A percentile compares a stretch with the other conserved stretches of the same genome.
phyloP scores from a whole-genome alignment of 2,797 vertebrate genomes.

The Allochrocebus solatus region DNA sequence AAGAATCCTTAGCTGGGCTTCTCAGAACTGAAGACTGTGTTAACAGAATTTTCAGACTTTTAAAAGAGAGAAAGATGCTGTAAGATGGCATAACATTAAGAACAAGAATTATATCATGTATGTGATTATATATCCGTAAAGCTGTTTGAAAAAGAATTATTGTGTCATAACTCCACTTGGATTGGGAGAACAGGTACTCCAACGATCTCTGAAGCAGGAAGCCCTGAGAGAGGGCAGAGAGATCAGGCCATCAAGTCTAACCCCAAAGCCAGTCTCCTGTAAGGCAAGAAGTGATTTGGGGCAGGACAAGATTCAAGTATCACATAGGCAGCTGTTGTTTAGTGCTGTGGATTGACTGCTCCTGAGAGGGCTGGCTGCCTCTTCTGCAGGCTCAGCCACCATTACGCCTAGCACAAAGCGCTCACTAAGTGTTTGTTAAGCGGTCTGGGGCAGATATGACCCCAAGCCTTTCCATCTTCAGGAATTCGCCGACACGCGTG shows the following conservation, averaged over 20 bases:
- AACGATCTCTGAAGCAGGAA: neutral
- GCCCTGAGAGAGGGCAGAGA: neutral
- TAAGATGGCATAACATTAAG: neutral
- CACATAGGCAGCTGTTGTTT: neutral
- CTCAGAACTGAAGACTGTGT: neutral
- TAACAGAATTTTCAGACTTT: constrained; percentile 15
- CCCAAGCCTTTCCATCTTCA: neutral
- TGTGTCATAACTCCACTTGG: neutral
- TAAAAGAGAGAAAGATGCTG: neutral
- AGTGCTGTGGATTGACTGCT: neutral
- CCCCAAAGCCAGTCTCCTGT: neutral
- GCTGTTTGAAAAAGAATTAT: neutral
- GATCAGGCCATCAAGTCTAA: neutral
- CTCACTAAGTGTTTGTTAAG: accelerated
- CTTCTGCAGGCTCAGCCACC: neutral
- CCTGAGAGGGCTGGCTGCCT: accelerated
- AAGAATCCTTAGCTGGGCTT: neutral
- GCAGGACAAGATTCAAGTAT: neutral
- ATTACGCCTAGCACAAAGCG: neutral
- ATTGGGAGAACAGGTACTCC: neutral
- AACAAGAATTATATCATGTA: neutral
- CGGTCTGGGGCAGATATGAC: neutral
- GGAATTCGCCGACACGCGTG: too few relatives aligned
- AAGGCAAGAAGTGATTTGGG: neutral
- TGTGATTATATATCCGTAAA: neutral